Evolutionary conservation across 2,113 vertebrate genomes (phyloP).

Genomic region (Psilopsiagon aurifrons): DNA sequence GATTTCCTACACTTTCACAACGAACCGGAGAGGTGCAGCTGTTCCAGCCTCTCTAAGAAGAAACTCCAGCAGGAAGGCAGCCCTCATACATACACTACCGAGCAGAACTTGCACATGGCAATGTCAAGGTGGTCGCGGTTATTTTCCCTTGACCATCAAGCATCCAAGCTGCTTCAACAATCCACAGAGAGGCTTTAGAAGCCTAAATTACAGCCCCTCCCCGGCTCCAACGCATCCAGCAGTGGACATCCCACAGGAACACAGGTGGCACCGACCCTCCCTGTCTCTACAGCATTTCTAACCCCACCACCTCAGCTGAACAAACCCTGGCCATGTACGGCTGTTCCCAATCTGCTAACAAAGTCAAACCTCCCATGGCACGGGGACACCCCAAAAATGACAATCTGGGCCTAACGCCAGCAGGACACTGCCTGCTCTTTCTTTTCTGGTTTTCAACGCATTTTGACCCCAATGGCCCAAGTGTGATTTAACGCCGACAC

Average conservation of each 20-base stretch:
- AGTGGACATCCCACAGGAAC: fast-evolving
- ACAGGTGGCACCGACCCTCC: fast-evolving
- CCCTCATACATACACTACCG: fast-evolving
- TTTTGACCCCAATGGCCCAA: background rate
- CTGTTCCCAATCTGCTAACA: background rate
- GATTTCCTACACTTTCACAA: background rate
- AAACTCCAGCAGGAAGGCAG: background rate
- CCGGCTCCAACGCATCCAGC: fast-evolving
- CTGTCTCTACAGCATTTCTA: background rate
- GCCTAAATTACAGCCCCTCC: background rate
- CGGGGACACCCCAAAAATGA: background rate
- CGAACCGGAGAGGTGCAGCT: background rate
- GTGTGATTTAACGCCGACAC: fast-evolving
- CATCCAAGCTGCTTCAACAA: background rate
- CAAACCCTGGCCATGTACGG: background rate
- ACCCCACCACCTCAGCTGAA: background rate
- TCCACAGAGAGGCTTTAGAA: background rate
- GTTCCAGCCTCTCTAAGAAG: background rate
- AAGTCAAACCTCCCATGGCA: background rate
- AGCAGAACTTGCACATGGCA: background rate
- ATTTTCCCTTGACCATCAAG: background rate
- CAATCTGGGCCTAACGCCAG: background rate
- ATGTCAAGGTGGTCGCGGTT: background rate
- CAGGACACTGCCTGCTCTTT: fast-evolving
- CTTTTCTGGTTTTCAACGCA: fast-evolving